Conservation (phyloP, 2,797 vertebrate species). For the Oreochromis mossambicus region DNA sequence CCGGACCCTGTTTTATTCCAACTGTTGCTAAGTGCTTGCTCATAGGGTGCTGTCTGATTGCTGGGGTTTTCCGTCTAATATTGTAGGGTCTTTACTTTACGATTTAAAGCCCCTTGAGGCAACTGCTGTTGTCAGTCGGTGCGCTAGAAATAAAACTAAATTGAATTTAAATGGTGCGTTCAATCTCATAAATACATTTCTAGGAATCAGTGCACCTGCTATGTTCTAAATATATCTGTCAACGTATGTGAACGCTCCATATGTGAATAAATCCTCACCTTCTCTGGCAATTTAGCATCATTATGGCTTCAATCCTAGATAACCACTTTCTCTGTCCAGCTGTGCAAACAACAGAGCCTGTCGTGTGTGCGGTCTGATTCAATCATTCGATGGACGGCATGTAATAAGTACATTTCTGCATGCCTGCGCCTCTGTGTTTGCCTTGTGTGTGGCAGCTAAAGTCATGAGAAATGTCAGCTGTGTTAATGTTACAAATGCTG, state of each 20-base stretch:
- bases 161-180: background rate
- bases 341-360: constrained; percentile 35
- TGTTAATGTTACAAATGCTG: background rate
- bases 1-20: background rate
- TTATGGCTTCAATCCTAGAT: background rate
- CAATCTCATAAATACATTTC: background rate
- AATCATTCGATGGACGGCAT: background rate
- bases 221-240: background rate
- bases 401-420: background rate
- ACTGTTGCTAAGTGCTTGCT: background rate
- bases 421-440: constrained; percentile 3
- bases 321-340: constrained; percentile 26
- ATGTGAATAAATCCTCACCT: background rate
- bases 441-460: background rate
- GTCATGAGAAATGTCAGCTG: constrained; percentile 26
- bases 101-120: background rate
- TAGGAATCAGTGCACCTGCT: background rate
- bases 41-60: background rate
- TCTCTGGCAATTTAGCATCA: background rate
- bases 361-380: background rate
- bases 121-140: background rate
- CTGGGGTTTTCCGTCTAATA: background rate
- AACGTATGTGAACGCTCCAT: background rate
- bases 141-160: background rate
- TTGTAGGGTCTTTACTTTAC: background rate